Evolutionary conservation across 2,888 invertebrate species (phyloP).

Genomic region (Palloptera scutellata): DNA sequence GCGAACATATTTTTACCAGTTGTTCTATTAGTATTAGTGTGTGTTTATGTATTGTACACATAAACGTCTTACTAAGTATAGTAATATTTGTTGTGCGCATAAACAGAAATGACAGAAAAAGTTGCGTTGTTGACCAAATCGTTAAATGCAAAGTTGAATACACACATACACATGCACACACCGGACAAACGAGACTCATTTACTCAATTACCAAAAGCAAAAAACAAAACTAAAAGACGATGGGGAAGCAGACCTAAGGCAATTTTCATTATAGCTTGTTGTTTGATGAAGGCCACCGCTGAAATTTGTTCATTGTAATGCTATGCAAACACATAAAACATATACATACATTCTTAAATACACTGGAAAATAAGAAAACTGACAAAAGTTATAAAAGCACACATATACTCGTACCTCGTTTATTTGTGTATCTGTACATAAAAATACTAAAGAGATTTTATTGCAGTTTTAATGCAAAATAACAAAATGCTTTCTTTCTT

Average conservation of each 20-base stretch:
- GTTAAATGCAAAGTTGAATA: background rate
- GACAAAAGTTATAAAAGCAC: background rate
- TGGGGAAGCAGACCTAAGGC: too few species aligned
- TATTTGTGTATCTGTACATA: too few species aligned
- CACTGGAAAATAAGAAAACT: background rate
- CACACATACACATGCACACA: background rate
- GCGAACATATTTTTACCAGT: slow-evolving; percentile 39
- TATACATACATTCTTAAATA: background rate
- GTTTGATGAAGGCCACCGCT: background rate
- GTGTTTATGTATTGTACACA: slow-evolving; percentile 35
- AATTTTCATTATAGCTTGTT: background rate
- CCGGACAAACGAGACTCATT: background rate
- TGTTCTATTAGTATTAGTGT: background rate
- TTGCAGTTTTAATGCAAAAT: too few species aligned
- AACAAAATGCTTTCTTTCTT: too few species aligned
- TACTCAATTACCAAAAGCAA: background rate
- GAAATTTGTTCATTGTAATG: background rate
- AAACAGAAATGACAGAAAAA: slow-evolving; percentile 1
- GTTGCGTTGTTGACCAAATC: background rate
- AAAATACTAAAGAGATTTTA: background rate
- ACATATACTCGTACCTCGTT: too few species aligned
- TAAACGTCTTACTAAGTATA: background rate
- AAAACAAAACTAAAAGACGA: too few species aligned
- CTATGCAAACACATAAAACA: background rate
- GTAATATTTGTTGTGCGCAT: background rate